Conservation (phyloP, 1,140 invertebrate genomes). For the Drosophila yakuba region DNA sequence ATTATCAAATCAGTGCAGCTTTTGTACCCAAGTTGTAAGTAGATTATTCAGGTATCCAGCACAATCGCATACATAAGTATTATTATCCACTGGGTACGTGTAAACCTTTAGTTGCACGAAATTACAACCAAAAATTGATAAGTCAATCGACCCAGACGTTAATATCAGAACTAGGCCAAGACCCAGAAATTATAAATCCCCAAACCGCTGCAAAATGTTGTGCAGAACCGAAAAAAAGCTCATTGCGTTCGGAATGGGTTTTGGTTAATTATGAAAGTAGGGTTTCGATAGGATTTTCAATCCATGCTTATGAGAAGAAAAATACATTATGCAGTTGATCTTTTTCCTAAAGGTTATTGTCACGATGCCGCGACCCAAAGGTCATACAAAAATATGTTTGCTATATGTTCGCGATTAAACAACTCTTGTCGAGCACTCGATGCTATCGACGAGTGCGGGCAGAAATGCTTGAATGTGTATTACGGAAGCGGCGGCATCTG, state of each 20-base stretch:
- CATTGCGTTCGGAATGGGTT: constrained; percentile 33
- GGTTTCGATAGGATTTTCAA: no score
- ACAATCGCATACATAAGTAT: background rate
- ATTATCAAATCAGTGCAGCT: background rate
- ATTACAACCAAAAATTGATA: constrained; percentile 27
- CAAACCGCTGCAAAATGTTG: constrained; percentile 30
- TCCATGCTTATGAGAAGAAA: no score
- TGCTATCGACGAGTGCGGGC: constrained; percentile 41
- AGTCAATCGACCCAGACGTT: constrained; percentile 9
- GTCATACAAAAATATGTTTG: constrained; percentile 24
- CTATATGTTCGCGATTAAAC: constrained; percentile 15
- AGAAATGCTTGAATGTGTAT: constrained; percentile 51
- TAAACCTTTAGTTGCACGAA: constrained; percentile 4
- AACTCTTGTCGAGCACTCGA: constrained; percentile 4
- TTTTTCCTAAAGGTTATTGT: constrained; percentile 4
- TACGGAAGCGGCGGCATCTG: constrained; percentile 31
- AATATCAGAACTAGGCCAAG: constrained; percentile 16
- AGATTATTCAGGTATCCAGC: background rate
- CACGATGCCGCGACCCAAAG: constrained; percentile 21
- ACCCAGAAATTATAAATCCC: constrained; percentile 69
- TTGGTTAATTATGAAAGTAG: background rate
- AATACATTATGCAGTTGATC: no score
- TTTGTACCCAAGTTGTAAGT: background rate
- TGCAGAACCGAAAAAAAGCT: constrained; percentile 67
- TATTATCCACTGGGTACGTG: constrained; percentile 11